Evolutionary conservation across 2,888 invertebrate species (phyloP), one percentile per base, ranked within the genome.

Genomic region (Sesamia inferens): DNA sequence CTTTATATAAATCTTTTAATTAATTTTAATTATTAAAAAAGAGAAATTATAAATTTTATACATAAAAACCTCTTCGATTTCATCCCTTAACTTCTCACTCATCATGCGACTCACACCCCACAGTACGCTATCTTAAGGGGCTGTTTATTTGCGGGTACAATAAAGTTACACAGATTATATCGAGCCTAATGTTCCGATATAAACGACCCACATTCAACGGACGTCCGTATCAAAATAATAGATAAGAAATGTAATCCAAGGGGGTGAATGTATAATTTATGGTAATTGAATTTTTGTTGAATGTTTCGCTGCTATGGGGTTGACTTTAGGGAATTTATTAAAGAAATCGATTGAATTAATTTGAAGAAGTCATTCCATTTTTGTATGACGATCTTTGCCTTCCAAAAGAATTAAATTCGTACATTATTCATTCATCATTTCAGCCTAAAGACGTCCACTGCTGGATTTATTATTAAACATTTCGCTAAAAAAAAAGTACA

Each of bases 241-340:
- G 83, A 85, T 85, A 85, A 83, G 81, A 77, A 68, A 77, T 81
- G 62, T 74, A 70, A 74, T 71, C 66, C 66, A 13, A 39, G 63
- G 66, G 81, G 78, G 64, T 55, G 63, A 62, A 69, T 76, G 51
- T 57, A 71, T 73, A 78, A 85, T 85, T 83, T 83, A 85, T 85
- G 76, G 44, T 83, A 81, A 85, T 85, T 85, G 75, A 81, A 85
- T 81, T 85, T 85, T 85, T 85, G 85, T 79, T 73, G 72, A 83
- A 83, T 77, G 64, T 74, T 58, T 19, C 44, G 42, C 58, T 48
- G 54, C 19, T 6, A 31, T 55, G 47, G 57, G 69, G 68, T 72
- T 57, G 51, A 61, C 31, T 63, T 24, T 42, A 24, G 47, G 39
- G 42, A 13, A 4, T 74, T 66, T 63, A 72, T 73, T 66, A 55